Conservation (phyloP, 23 tunicate genomes). For the Trididemnum miniatum region DNA sequence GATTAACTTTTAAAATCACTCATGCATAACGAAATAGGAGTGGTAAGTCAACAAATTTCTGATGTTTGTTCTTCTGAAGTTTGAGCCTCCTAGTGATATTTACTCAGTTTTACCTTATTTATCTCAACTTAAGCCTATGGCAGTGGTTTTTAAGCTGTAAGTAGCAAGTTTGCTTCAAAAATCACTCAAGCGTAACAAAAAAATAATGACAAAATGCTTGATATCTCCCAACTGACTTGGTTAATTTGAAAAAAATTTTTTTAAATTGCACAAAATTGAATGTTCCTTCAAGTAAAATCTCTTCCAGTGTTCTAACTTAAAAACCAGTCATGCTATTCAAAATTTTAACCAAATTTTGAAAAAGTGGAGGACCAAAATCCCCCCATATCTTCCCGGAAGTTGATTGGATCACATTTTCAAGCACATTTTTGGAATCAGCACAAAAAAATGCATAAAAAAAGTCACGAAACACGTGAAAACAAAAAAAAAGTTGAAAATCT, state of each 20-base stretch:
- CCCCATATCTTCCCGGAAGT: constrained; percentile 14
- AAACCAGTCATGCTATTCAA: background rate
- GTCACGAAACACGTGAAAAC: constrained; percentile 15
- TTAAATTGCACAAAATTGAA: background rate
- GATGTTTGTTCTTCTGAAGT: too few relatives aligned
- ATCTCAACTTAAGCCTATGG: too few relatives aligned
- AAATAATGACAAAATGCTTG: background rate
- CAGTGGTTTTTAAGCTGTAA: too few relatives aligned
- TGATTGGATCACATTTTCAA: constrained; percentile 10
- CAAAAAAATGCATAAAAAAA: constrained; percentile 4
- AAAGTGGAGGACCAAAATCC: constrained; percentile 6
- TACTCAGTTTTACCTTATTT: background rate
- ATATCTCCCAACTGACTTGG: background rate
- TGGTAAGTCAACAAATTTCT: too few relatives aligned
- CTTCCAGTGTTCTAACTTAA: background rate
- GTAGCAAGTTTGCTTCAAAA: too few relatives aligned
- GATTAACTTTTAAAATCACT: background rate
- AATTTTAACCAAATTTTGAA: background rate
- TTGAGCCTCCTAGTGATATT: background rate
- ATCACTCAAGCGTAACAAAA: background rate
- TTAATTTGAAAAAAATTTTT: background rate
- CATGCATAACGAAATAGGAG: background rate
- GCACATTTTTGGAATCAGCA: constrained; percentile 31
- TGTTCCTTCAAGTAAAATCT: background rate
- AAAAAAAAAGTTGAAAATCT: too few relatives aligned